Evolutionary conservation across 2,888 invertebrate genomes (phyloP).

Genomic region (Hyles lineata): DNA sequence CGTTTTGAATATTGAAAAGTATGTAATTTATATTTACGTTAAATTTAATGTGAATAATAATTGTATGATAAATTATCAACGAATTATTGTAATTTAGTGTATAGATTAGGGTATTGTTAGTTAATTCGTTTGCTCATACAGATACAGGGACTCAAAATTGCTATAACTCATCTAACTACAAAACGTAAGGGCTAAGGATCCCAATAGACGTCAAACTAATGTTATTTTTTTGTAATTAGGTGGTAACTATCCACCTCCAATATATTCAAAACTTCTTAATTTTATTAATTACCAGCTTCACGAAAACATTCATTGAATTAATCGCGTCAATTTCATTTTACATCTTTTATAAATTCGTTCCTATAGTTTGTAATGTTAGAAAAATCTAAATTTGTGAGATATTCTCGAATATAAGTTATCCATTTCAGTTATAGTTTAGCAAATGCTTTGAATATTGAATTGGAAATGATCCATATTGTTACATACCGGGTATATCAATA

Average conservation of each 20-base stretch:
- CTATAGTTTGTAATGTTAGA: neutral
- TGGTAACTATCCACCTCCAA: no score
- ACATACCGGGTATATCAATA: no score
- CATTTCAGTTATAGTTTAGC: neutral
- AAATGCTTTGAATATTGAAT: no score
- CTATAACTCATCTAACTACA: neutral
- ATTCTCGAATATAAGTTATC: neutral
- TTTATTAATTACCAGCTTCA: no score
- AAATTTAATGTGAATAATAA: conserved; percentile 55
- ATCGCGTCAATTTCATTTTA: neutral
- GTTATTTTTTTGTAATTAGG: no score
- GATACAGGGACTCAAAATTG: neutral
- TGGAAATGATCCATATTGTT: neutral
- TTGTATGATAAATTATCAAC: conserved; percentile 73
- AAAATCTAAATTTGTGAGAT: neutral
- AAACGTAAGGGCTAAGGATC: no score
- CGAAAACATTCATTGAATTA: neutral
- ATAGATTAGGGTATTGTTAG: neutral
- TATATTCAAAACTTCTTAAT: no score
- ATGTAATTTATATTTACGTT: conserved; percentile 50
- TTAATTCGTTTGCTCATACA: neutral
- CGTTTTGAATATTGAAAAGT: conserved; percentile 45
- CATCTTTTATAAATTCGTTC: neutral
- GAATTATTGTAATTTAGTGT: conserved; percentile 15
- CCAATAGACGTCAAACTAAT: no score